A percentile compares a stretch with the other conserved stretches of the same genome.
Evolutionary conservation across 2,113 vertebrate genomes (phyloP).

Genomic region (Aegotheles bennettii): DNA sequence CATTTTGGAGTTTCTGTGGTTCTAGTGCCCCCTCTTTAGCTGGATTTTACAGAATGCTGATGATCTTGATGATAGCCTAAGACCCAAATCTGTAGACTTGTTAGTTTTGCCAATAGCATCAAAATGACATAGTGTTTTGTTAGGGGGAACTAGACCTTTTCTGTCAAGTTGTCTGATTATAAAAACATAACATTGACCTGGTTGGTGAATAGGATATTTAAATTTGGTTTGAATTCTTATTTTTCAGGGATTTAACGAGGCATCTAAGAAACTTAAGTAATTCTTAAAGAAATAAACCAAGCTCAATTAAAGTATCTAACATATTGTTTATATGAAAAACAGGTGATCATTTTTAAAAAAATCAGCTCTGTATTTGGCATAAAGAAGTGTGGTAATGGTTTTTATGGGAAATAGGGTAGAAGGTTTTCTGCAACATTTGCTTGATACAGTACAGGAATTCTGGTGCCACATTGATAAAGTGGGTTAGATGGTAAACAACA

Average conservation of each 20-base stretch:
- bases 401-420: background rate
- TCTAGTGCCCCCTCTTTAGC: background rate
- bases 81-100: background rate
- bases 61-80: conserved; percentile 9
- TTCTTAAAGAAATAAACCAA: background rate
- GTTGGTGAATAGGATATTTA: background rate
- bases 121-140: background rate
- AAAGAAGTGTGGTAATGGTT: background rate
- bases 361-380: background rate
- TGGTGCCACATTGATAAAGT: background rate
- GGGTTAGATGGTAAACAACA: background rate
- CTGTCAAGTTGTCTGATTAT: background rate
- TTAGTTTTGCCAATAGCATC: background rate
- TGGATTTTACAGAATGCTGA: background rate
- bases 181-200: background rate
- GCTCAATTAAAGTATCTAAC: background rate
- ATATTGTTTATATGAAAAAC: background rate
- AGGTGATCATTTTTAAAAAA: background rate
- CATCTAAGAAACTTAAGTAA: background rate
- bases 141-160: background rate
- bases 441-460: background rate
- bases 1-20: background rate
- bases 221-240: background rate
- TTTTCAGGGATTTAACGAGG: background rate
- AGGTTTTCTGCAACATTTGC: background rate